Conservation (phyloP, 2,888 invertebrate species). For the Leptothorax acervorum region DNA sequence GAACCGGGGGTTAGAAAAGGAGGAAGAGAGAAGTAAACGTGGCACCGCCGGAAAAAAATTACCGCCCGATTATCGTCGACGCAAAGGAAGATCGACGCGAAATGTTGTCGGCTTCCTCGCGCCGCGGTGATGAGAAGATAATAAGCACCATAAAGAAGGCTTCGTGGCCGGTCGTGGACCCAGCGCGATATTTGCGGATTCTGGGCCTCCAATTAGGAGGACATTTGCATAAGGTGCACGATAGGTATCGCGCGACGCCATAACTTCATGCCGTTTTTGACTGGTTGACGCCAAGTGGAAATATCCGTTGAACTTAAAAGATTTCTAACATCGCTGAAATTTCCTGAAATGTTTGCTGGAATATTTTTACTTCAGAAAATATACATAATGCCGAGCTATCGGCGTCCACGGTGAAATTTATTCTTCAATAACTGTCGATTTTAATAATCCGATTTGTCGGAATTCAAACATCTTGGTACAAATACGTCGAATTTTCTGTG, state of each 20-base stretch:
- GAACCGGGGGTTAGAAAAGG: conserved; percentile 4
- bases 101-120: conserved; percentile 55
- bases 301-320: background rate
- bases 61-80: conserved; percentile 62
- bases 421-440: conserved; percentile 1
- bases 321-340: background rate
- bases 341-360: background rate
- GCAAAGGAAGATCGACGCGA: conserved; percentile 38
- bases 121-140: conserved; percentile 49
- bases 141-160: conserved; percentile 45
- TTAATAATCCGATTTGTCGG: conserved; percentile 1
- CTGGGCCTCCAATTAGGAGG: conserved; percentile 30
- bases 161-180: background rate
- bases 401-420: background rate
- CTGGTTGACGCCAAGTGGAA: background rate
- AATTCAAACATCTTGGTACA: background rate
- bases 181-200: conserved; percentile 37
- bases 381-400: background rate
- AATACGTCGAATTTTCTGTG: background rate
- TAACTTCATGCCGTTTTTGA: background rate
- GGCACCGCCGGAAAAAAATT: conserved; percentile 56
- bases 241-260: background rate
- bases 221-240: background rate
- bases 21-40: background rate
- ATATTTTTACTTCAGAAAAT: background rate